These are phyloP conservation scores for Chromis chromis DNA, from an alignment of 2,797 vertebrate genomes.

Conservation along the genomic window DNA sequence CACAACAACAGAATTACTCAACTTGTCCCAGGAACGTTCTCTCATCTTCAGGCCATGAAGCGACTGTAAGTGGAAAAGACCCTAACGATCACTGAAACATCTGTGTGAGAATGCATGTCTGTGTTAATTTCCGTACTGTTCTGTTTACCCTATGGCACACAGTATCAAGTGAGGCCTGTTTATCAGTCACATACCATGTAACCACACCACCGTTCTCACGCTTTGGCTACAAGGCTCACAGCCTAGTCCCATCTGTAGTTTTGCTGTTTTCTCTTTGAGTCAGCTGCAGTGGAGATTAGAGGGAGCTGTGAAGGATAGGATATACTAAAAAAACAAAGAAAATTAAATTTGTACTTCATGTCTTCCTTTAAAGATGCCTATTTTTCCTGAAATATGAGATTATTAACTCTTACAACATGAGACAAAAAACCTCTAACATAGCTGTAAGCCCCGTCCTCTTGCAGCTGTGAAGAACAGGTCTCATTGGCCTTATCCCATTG, in stretches of 20 bases:
- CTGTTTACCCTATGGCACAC: constrained; percentile 22
- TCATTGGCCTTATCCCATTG: constrained; percentile 17
- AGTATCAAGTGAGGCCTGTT: constrained; percentile 28
- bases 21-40: constrained; percentile 93
- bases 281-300: constrained; percentile 24
- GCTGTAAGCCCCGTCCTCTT: not conserved
- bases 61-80: constrained; percentile 91
- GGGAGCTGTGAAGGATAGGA: not conserved
- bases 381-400: constrained; percentile 16
- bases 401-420: not conserved
- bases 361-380: constrained; percentile 1
- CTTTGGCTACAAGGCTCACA: constrained; percentile 19
- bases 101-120: constrained; percentile 35
- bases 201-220: constrained; percentile 42
- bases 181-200: constrained; percentile 30
- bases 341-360: not conserved
- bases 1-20: constrained; percentile 98
- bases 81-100: constrained; percentile 9
- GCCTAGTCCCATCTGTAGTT: not conserved
- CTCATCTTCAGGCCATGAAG: constrained; percentile 95
- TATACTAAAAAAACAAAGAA: constrained; percentile 2
- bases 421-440: not conserved
- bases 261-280: not conserved
- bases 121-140: not conserved
- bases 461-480: constrained; percentile 26